These are phyloP conservation scores for Alectoris magna DNA, from an alignment of 2,797 vertebrate species.

Conservation along the genomic window DNA sequence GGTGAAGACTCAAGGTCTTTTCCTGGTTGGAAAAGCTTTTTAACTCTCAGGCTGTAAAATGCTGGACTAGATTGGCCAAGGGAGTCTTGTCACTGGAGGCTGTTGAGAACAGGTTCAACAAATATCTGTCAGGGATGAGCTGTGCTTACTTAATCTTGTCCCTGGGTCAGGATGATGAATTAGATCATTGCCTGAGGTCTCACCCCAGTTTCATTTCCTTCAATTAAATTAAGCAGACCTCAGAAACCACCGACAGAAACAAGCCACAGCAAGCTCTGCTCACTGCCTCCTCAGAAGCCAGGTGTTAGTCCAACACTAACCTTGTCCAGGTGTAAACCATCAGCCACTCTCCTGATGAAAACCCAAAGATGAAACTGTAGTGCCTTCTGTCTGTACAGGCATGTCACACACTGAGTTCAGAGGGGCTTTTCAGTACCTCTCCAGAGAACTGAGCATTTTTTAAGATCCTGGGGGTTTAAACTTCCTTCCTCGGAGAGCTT, in stretches of 20 bases:
- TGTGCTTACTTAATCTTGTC: slow-evolving; percentile 52
- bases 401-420: not conserved
- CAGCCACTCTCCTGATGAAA: not conserved
- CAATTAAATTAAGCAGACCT: slow-evolving; percentile 68
- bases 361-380: not conserved
- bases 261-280: not conserved
- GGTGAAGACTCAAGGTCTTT: not conserved
- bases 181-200: slow-evolving; percentile 38
- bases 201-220: slow-evolving; percentile 36
- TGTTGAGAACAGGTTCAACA: slow-evolving; percentile 44
- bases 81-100: slow-evolving; percentile 42
- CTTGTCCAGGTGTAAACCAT: not conserved
- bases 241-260: slow-evolving; percentile 49
- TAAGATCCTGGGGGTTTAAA: not conserved
- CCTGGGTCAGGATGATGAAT: slow-evolving; percentile 46
- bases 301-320: not conserved
- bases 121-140: slow-evolving; percentile 61
- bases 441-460: not conserved
- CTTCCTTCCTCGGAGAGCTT: not conserved
- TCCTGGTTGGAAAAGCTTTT: slow-evolving; percentile 43
- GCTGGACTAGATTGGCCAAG: slow-evolving; percentile 22
- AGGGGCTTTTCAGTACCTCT: not conserved
- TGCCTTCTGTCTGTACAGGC: not conserved
- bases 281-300: not conserved
- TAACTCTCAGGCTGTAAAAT: not conserved